Evolutionary conservation across 2,888 invertebrate species (phyloP), one percentile per base, ranked within the genome.

Genomic region (Aelia acuminata): DNA sequence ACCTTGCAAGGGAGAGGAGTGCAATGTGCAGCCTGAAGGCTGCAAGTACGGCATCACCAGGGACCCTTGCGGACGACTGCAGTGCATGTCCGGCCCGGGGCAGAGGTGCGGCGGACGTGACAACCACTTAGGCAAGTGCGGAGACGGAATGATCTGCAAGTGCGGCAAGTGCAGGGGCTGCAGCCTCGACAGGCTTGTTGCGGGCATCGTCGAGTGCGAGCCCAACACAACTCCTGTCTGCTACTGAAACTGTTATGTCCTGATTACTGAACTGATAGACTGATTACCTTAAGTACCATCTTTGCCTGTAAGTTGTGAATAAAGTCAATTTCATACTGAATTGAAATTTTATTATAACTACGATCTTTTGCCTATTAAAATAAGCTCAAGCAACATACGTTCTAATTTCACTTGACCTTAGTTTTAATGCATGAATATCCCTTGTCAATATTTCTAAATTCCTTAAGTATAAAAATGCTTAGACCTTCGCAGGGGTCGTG

Each of bases 1-100:
- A 87, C 90, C 88, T 57, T 91, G 90, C 88, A 89, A 87, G 35
- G 89, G 90, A 5, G 90, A 90, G 88, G 88, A 88, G 85, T 89
- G 89, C 85, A 87, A 86, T 87, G n/a, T 85, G 53, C 85, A 85
- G 48, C 89, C 89, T 3, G 84, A 86, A 26, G 89, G 85, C n/a
- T 89, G 89, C 86, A 39, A 35, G 26, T 84, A 85, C 70, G 89
- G 89, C 31, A 87, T 87, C n/a, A 39, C 75, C 15, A 80, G 89
- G 26, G 88, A 89, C 75, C 87, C 87, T 8, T 89, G 89, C 87
- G 88, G 88, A 8, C 50, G 88, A 20, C 31, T 89, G 3, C 31
- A 84, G 20, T 89, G 89, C 87, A 87, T 84, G 57, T 43, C 84
- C 49, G 89, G 89, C 8, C 89, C 89, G n/a, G 89, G 89, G 48